These are phyloP conservation scores for Caenorhabditis auriculariae DNA, from an alignment of 2,888 invertebrate species.

Conservation along the genomic window DNA sequence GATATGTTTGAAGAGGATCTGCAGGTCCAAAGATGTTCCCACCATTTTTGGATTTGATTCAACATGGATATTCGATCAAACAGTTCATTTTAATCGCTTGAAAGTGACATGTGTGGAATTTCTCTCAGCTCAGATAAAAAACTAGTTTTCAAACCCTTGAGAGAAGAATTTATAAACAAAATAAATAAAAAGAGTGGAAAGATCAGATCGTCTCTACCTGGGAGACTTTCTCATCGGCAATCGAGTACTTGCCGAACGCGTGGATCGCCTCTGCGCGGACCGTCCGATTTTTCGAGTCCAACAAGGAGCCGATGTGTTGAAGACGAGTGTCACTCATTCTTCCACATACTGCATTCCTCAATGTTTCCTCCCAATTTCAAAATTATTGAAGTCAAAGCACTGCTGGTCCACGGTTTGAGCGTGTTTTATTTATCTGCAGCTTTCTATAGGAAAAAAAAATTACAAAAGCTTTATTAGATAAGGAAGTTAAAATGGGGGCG, in stretches of 20 bases:
- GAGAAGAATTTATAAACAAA: neutral
- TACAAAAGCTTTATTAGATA: too few species aligned
- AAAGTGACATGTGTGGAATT: neutral
- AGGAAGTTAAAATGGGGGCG: too few species aligned
- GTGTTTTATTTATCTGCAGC: too few species aligned
- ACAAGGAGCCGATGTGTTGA: slow-evolving; percentile 47
- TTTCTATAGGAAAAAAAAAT: too few species aligned
- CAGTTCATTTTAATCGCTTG: slow-evolving; percentile 3
- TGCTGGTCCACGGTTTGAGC: too few species aligned
- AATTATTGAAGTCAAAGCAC: too few species aligned
- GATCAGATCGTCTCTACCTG: slow-evolving; percentile 18
- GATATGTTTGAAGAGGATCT: slow-evolving; percentile 37
- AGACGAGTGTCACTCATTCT: too few species aligned
- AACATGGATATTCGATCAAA: too few species aligned
- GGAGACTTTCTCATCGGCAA: slow-evolving; percentile 39
- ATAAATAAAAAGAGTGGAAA: neutral
- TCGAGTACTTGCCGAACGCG: slow-evolving; percentile 45
- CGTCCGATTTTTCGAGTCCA: slow-evolving; percentile 55
- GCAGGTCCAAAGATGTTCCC: neutral
- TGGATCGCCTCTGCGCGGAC: slow-evolving; percentile 54
- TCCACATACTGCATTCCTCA: too few species aligned
- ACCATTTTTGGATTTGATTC: neutral
- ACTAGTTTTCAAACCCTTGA: neutral
- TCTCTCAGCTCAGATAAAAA: too few species aligned
- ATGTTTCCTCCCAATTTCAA: too few species aligned